These are phyloP conservation scores for Hypotaenidia philippensis DNA, from an alignment of 2,797 vertebrate species.

Conservation along the genomic window DNA sequence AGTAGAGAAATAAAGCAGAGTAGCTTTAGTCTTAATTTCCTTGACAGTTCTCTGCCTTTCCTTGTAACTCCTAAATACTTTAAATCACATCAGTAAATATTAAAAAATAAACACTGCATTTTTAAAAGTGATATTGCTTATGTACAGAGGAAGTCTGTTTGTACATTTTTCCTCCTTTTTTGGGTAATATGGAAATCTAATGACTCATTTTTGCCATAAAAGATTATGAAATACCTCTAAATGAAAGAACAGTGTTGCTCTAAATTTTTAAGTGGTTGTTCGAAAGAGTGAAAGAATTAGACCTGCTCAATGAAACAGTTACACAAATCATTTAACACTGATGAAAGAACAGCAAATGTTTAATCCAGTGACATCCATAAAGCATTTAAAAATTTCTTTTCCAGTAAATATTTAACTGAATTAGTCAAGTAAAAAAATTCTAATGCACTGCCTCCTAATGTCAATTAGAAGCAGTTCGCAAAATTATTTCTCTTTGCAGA, in stretches of 20 bases:
- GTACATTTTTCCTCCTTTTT: neutral
- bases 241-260: neutral
- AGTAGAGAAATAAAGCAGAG: neutral
- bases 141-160: neutral
- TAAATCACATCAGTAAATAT: neutral
- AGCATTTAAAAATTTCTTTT: neutral
- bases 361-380: neutral
- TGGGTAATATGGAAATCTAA: neutral
- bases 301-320: constrained; percentile 1
- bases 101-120: constrained; percentile 25
- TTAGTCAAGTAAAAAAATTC: neutral
- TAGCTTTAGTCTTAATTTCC: neutral
- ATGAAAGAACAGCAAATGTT: neutral
- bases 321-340: constrained; percentile 6
- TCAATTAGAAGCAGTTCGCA: neutral
- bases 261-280: constrained; percentile 21
- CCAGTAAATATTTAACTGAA: constrained; percentile 26
- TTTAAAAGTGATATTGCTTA: neutral
- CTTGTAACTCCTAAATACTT: constrained; percentile 33
- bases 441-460: neutral
- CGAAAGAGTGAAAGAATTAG: neutral
- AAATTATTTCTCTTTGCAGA: neutral
- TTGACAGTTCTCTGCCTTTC: neutral
- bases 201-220: neutral
- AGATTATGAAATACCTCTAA: neutral